A percentile compares a stretch with the other conserved stretches of the same genome.
Conservation (phyloP, 2,888 invertebrate species). For the Torymus tubicola region DNA sequence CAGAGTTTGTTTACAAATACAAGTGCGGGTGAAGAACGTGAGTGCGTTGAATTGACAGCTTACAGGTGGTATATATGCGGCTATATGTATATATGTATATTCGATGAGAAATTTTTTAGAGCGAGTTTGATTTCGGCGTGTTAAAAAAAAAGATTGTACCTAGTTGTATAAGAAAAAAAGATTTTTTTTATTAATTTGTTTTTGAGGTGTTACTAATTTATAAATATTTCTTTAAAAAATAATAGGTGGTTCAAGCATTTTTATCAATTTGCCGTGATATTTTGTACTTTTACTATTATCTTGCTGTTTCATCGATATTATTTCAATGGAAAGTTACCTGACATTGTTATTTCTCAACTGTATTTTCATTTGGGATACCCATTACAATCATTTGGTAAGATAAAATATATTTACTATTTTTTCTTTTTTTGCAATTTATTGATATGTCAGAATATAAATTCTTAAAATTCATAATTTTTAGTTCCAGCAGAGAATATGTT, state of each 20-base stretch:
- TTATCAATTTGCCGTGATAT: constrained; percentile 83
- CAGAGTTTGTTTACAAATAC: too few species aligned
- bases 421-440: constrained; percentile 32
- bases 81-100: too few species aligned
- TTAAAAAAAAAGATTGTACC: too few species aligned
- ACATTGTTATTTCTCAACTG: constrained; percentile 77
- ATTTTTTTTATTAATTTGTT: neutral
- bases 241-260: constrained; percentile 86
- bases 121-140: too few species aligned
- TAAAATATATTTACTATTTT: constrained; percentile 18
- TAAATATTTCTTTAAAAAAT: constrained; percentile 16
- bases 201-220: neutral
- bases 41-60: too few species aligned
- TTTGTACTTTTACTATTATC: constrained; percentile 78
- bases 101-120: too few species aligned
- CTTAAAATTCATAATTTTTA: constrained; percentile 72
- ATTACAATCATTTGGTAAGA: constrained; percentile 77
- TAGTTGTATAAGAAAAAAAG: too few species aligned
- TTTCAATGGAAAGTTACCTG: constrained; percentile 77
- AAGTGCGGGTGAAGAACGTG: too few species aligned
- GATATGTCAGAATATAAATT: neutral
- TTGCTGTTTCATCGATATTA: constrained; percentile 78
- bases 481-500: constrained; percentile 80
- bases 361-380: constrained; percentile 74
- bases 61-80: too few species aligned